phyloP scores from a whole-genome alignment of 92 coral and sea anemone genomes.

The Zoanthus gigantus region DNA sequence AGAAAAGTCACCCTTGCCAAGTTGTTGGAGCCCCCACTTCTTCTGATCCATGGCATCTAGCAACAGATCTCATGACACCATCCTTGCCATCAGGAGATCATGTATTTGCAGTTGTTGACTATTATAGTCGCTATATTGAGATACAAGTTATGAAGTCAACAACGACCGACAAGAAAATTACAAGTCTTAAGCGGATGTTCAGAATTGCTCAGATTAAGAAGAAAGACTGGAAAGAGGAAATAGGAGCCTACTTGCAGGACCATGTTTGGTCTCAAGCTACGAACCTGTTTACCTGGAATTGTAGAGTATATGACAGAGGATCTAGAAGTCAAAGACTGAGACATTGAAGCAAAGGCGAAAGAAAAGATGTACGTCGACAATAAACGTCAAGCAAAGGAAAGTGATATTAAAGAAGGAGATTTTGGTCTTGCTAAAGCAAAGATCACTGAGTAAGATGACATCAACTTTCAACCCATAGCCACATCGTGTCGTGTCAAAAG shows the following conservation, averaged over 20 bases:
- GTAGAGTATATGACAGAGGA: conserved; percentile 10
- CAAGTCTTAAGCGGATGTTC: conserved; percentile 43
- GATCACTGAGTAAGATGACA: conserved; percentile 12
- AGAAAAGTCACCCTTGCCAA: conserved; percentile 64
- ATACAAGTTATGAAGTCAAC: conserved; percentile 59
- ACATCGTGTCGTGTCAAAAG: not conserved
- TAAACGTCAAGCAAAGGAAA: conserved; percentile 8
- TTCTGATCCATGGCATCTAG: conserved; percentile 59
- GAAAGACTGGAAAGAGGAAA: conserved; percentile 49
- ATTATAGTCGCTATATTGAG: conserved; percentile 73
- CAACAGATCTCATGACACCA: conserved; percentile 58
- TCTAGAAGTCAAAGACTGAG: conserved; percentile 33
- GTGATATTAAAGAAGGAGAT: conserved; percentile 33
- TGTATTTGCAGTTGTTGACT: conserved; percentile 64
- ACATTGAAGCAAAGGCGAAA: conserved; percentile 37
- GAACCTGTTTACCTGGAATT: conserved; percentile 52
- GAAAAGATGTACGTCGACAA: conserved; percentile 9
- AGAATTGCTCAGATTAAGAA: conserved; percentile 41
- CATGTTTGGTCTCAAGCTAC: conserved; percentile 45
- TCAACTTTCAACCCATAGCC: conserved; percentile 33
- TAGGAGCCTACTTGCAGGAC: conserved; percentile 27
- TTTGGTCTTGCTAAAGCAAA: not conserved
- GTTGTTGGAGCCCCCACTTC: conserved; percentile 58
- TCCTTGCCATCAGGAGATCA: conserved; percentile 66
- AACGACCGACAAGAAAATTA: conserved; percentile 52